Percentiles rank a stretch among this genome's conserved stretches.
Conservation (phyloP, 1,140 invertebrate genomes). For the Campoletis sonorensis region DNA sequence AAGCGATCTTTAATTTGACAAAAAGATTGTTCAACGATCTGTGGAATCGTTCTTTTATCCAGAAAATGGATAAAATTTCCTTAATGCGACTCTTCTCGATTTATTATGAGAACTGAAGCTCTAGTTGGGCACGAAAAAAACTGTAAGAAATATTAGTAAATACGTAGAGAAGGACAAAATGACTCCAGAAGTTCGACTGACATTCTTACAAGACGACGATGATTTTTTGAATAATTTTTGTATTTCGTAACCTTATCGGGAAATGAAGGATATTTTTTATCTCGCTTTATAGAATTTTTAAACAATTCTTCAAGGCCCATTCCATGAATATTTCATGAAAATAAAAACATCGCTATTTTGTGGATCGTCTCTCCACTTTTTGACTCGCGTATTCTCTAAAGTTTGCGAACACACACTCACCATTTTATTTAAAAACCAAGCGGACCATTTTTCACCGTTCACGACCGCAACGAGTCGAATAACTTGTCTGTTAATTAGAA, state of each 20-base stretch:
- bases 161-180: neutral
- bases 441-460: conserved; percentile 3
- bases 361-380: conserved; percentile 4
- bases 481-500: neutral
- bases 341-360: neutral
- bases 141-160: neutral
- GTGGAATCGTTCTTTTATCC: too few relatives aligned
- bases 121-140: neutral
- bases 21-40: too few relatives aligned
- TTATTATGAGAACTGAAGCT: too few relatives aligned
- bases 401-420: neutral
- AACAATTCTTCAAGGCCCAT: neutral
- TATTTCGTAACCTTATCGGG: neutral
- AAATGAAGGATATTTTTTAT: neutral
- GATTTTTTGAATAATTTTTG: neutral
- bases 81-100: too few relatives aligned
- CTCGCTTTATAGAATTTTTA: neutral
- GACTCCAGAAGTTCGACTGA: neutral
- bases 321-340: neutral
- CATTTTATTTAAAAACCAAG: neutral
- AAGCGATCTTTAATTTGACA: too few relatives aligned
- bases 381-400: conserved; percentile 1
- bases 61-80: too few relatives aligned
- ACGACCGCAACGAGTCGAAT: neutral
- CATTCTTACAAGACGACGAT: neutral